phyloP scores from a whole-genome alignment of 64 coral and sea anemone genomes.

The Orbicella faveolata region DNA sequence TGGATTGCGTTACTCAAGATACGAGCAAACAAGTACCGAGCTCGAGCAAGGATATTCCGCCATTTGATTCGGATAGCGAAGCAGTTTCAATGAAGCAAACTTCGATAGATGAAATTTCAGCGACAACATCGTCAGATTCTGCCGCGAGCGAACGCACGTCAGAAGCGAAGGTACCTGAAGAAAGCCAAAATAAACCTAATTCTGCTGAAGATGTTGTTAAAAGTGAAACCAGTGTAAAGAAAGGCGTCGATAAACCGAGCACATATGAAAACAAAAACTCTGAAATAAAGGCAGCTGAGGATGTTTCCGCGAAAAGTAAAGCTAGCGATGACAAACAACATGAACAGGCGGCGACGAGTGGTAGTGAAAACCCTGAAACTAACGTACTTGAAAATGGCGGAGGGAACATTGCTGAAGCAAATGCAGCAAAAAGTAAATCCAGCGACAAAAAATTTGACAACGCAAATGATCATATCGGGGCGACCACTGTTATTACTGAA shows the following conservation, averaged over 20 bases:
- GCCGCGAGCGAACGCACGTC: not conserved
- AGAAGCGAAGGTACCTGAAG: not conserved
- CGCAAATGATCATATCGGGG: not conserved
- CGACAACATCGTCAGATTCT: not conserved
- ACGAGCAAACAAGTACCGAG: not conserved
- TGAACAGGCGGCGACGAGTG: not conserved
- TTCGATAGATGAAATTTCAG: not conserved
- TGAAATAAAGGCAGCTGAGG: not conserved
- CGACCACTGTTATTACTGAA: not conserved
- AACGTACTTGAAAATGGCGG: not conserved
- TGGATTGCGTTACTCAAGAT: not conserved
- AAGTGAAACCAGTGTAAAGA: not conserved
- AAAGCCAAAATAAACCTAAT: not conserved
- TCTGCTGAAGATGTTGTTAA: not conserved
- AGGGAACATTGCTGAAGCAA: not conserved
- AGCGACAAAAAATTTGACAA: not conserved
- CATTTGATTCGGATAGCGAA: not conserved
- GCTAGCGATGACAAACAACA: too few relatives aligned
- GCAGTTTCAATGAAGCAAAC: not conserved
- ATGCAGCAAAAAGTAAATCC: not conserved
- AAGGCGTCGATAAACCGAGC: not conserved
- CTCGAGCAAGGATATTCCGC: not conserved
- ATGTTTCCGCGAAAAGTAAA: not conserved
- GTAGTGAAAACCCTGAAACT: not conserved
- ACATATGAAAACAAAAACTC: not conserved